Conservation (phyloP, 2,888 invertebrate species). For the Listrodromus nycthemerus region DNA sequence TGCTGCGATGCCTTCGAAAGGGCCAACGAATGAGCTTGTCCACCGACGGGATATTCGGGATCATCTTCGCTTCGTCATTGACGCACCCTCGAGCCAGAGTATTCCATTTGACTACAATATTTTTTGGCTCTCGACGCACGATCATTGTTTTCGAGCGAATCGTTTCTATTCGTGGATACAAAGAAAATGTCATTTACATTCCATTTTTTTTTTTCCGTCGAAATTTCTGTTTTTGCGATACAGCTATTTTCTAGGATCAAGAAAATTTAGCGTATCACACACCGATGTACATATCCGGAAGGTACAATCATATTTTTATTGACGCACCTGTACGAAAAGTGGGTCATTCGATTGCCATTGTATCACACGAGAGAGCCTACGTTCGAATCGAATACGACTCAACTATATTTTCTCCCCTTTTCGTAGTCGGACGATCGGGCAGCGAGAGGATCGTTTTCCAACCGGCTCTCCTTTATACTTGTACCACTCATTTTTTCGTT, state of each 20-base stretch:
- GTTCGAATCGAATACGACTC: constrained; percentile 25
- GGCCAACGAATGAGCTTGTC: constrained; percentile 10
- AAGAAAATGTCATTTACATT: constrained; percentile 18
- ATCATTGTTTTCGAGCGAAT: neutral
- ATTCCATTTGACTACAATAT: neutral
- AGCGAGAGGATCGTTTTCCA: constrained; percentile 37
- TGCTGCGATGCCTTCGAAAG: constrained; percentile 33
- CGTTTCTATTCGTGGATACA: neutral
- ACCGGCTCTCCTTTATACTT: constrained; percentile 12
- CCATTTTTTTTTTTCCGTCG: neutral
- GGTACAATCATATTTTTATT: neutral
- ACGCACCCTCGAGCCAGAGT: constrained; percentile 67
- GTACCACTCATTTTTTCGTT: constrained; percentile 7
- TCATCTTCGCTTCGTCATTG: constrained; percentile 64
- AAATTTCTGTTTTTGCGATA: constrained; percentile 2
- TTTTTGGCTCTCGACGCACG: constrained; percentile 9
- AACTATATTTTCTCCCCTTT: constrained; percentile 32
- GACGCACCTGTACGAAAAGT: constrained; percentile 59
- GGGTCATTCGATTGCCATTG: constrained; percentile 60
- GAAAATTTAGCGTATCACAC: neutral
- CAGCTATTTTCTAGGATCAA: constrained; percentile 14
- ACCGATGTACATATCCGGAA: neutral
- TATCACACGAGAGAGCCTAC: constrained; percentile 38
- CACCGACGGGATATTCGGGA: constrained; percentile 56
- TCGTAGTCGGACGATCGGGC: constrained; percentile 39